phyloP scores from a whole-genome alignment of 2,797 vertebrate genomes.

The Huso huso region DNA sequence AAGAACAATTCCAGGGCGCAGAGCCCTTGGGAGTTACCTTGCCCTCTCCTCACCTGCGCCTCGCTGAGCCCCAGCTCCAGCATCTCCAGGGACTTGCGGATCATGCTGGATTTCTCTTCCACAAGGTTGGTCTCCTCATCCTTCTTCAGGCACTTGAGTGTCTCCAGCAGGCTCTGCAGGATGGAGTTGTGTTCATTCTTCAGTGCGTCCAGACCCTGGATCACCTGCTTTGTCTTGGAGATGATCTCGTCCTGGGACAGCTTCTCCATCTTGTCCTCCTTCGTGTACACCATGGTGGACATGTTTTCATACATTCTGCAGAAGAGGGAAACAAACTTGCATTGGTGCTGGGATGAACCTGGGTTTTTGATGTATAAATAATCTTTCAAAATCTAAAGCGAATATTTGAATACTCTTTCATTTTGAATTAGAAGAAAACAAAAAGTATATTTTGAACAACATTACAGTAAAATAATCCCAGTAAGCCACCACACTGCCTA shows the following conservation, averaged over 20 bases:
- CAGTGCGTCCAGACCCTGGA: conserved; percentile 92
- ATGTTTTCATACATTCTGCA: conserved; percentile 96
- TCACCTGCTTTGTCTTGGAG: conserved; percentile 90
- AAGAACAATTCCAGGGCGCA: no score
- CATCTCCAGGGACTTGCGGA: conserved; percentile 95
- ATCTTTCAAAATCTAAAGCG: no score
- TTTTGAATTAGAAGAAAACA: no score
- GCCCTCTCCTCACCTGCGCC: conserved; percentile 72
- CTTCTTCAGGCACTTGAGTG: conserved; percentile 87
- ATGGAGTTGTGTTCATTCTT: conserved; percentile 95
- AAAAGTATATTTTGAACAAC: no score
- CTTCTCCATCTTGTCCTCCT: conserved; percentile 89
- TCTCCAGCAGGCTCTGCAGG: conserved; percentile 85
- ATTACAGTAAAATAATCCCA: no score
- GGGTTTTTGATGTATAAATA: no score
- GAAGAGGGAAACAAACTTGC: neutral
- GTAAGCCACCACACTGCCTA: no score
- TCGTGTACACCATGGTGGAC: conserved; percentile 94
- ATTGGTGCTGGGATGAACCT: no score
- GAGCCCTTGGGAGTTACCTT: no score
- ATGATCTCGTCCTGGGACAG: conserved; percentile 96
- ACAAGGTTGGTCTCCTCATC: conserved; percentile 85
- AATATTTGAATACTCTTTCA: no score
- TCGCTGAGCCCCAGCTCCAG: conserved; percentile 93
- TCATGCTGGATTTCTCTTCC: conserved; percentile 94